These are phyloP conservation scores for Astyanax mexicanus DNA, from an alignment of 2,797 vertebrate species.

Conservation along the genomic window DNA sequence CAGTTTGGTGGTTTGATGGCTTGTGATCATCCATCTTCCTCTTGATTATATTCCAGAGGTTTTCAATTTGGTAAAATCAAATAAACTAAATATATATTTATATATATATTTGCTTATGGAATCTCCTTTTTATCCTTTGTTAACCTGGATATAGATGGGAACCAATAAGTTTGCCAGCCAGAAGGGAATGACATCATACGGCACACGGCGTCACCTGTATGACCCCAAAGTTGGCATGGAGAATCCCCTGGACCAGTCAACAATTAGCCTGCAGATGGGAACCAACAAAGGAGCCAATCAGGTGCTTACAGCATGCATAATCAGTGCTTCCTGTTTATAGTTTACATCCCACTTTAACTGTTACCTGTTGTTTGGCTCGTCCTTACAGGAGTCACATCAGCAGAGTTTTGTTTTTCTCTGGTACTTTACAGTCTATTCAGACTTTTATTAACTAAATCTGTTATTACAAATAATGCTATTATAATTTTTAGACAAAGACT, in stretches of 20 bases:
- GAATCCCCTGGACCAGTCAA: slow-evolving; percentile 90
- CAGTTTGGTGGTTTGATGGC: too few relatives aligned
- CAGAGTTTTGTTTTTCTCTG: too few relatives aligned
- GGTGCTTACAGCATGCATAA: slow-evolving; percentile 70
- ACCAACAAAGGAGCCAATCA: slow-evolving; percentile 97
- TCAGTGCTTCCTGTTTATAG: neutral
- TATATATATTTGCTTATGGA: too few relatives aligned
- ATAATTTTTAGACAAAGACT: too few relatives aligned
- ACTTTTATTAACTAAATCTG: too few relatives aligned
- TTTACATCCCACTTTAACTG: neutral
- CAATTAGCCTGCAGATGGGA: slow-evolving; percentile 96
- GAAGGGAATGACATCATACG: slow-evolving; percentile 96
- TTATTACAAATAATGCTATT: too few relatives aligned
- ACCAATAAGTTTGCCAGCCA: slow-evolving; percentile 97
- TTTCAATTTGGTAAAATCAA: too few relatives aligned
- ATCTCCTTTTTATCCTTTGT: neutral
- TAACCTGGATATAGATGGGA: slow-evolving; percentile 88
- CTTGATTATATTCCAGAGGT: too few relatives aligned
- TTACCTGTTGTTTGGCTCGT: neutral
- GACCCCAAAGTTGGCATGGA: slow-evolving; percentile 90
- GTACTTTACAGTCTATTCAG: too few relatives aligned
- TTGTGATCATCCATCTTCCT: too few relatives aligned
- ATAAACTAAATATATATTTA: too few relatives aligned
- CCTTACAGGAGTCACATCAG: neutral
- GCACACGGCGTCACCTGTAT: slow-evolving; percentile 92